Percentiles rank a stretch among this genome's conserved stretches.
phyloP scores from a whole-genome alignment of 2,888 invertebrate species.

The Erannis defoliaria region DNA sequence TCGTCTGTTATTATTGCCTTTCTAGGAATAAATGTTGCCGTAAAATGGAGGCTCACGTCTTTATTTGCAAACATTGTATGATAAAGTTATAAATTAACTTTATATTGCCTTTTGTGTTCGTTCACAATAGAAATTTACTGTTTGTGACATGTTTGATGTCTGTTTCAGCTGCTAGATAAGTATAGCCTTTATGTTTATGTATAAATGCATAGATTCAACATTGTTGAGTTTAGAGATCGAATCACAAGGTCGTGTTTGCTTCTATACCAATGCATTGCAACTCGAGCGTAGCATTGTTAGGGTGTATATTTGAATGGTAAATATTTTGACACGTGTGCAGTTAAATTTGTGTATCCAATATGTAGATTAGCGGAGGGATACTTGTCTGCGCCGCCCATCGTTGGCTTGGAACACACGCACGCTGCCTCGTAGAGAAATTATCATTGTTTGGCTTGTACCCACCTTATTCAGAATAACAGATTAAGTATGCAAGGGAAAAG shows the following conservation, averaged over 20 bases:
- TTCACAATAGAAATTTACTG: constrained; percentile 44
- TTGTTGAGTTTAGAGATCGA: constrained; percentile 35
- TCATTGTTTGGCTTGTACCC: constrained; percentile 71
- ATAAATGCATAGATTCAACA: constrained; percentile 42
- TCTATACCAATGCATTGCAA: constrained; percentile 25
- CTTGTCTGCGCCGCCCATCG: constrained; percentile 71
- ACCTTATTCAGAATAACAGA: constrained; percentile 38
- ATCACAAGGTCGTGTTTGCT: constrained; percentile 25
- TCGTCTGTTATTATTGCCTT: constrained; percentile 67
- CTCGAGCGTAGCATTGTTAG: constrained; percentile 43
- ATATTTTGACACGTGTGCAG: constrained; percentile 48
- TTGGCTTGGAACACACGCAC: constrained; percentile 68
- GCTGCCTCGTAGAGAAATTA: constrained; percentile 66
- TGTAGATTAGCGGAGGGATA: constrained; percentile 80
- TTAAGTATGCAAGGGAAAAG: constrained; percentile 36
- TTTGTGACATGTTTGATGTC: constrained; percentile 42
- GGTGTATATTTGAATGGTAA: constrained; percentile 47
- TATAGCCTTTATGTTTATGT: constrained; percentile 44
- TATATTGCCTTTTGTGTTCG: constrained; percentile 46
- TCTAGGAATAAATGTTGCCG: constrained; percentile 62
- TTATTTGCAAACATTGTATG: constrained; percentile 80
- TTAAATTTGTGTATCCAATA: constrained; percentile 68
- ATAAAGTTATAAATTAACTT: constrained; percentile 51
- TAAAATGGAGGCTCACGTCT: constrained; percentile 69
- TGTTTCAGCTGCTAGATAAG: constrained; percentile 46